These are phyloP conservation scores for Drosophila paucipuncta DNA, from an alignment of 2,888 invertebrate species.

Conservation along the genomic window DNA sequence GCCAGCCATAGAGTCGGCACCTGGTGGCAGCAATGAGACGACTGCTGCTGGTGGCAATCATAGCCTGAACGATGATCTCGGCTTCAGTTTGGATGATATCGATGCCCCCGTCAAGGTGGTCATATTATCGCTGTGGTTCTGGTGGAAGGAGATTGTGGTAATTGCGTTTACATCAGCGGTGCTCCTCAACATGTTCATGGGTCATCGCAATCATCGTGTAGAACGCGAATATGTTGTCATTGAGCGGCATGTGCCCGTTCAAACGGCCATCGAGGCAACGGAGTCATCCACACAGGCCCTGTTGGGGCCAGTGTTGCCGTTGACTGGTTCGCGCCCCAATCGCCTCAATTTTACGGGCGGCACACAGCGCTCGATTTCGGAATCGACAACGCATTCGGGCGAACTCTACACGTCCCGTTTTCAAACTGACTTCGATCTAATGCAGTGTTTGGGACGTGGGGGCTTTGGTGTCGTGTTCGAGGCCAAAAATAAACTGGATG, in stretches of 20 bases:
- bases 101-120: constrained; percentile 89
- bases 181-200: constrained; percentile 89
- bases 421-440: constrained; percentile 92
- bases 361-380: constrained; percentile 71
- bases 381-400: constrained; percentile 77
- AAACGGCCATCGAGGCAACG: constrained; percentile 84
- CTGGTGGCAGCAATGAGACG: constrained; percentile 38
- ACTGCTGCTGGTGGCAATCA: constrained; percentile 46
- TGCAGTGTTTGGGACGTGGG: constrained; percentile 93
- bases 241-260: constrained; percentile 84
- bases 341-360: constrained; percentile 41
- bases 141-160: constrained; percentile 93
- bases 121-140: constrained; percentile 91
- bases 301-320: constrained; percentile 67
- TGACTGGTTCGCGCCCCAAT: constrained; percentile 37
- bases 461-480: constrained; percentile 99
- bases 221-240: constrained; percentile 84
- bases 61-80: constrained; percentile 72
- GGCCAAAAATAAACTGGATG: constrained; percentile 96
- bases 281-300: constrained; percentile 81
- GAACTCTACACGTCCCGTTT: constrained; percentile 88
- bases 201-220: constrained; percentile 84
- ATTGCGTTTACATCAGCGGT: constrained; percentile 91
- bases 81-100: constrained; percentile 85
- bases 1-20: constrained; percentile 49